These are phyloP conservation scores for Drosophila fuyamai DNA, from an alignment of 1,140 invertebrate genomes.

Conservation along the genomic window DNA sequence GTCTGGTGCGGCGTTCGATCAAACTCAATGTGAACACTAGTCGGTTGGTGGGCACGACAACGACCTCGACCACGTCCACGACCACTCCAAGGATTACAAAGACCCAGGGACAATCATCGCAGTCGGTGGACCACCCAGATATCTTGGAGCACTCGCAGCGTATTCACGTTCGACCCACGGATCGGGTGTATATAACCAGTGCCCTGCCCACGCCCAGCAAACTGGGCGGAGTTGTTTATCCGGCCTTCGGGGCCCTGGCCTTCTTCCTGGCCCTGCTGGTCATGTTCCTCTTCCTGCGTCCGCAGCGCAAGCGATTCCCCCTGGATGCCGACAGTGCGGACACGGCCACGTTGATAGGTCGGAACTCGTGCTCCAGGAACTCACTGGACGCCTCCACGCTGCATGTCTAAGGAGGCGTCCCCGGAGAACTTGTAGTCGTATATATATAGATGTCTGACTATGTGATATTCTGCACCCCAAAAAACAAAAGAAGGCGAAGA, in stretches of 20 bases:
- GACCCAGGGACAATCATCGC: not conserved
- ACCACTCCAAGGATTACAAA: not conserved
- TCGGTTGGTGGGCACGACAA: conserved; percentile 55
- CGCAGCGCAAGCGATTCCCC: conserved; percentile 66
- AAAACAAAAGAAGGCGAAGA: conserved; percentile 37
- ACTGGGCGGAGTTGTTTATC: conserved; percentile 69
- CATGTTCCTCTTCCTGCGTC: conserved; percentile 75
- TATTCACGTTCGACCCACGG: conserved; percentile 47
- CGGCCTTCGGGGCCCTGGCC: conserved; percentile 69
- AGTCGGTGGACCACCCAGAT: not conserved
- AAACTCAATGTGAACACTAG: conserved; percentile 78
- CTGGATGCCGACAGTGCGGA: conserved; percentile 30
- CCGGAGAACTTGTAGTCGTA: conserved; percentile 72
- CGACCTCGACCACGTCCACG: conserved; percentile 4
- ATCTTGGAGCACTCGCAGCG: not conserved
- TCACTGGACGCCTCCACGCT: conserved; percentile 67
- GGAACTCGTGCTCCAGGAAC: conserved; percentile 34
- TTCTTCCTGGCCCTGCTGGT: conserved; percentile 70
- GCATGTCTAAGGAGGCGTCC: conserved; percentile 52
- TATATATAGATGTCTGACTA: conserved; percentile 73
- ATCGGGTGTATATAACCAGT: conserved; percentile 74
- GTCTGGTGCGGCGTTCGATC: conserved; percentile 76
- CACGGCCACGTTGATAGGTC: conserved; percentile 58
- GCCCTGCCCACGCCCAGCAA: conserved; percentile 68
- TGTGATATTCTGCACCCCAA: conserved; percentile 77